These are phyloP conservation scores for Congeria kusceri DNA, from an alignment of 2,888 invertebrate species.

Conservation along the genomic window DNA sequence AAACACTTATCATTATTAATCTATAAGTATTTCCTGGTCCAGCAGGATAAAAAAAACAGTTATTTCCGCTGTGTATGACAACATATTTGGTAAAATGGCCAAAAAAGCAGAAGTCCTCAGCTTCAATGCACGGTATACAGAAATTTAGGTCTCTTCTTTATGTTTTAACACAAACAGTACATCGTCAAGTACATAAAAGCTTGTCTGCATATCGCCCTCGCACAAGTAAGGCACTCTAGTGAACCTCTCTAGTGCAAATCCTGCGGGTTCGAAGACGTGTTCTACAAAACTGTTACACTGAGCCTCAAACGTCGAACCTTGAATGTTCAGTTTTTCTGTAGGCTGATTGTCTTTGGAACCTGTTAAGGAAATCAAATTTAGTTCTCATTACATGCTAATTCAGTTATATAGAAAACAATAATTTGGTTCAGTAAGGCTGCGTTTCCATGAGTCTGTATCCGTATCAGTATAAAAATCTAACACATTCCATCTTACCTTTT, in stretches of 20 bases:
- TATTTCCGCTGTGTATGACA: too few relatives aligned
- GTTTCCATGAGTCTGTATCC: too few relatives aligned
- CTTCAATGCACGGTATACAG: too few relatives aligned
- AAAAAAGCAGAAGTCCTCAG: too few relatives aligned
- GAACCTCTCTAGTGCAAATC: conserved; percentile 93
- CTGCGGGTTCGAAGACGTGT: conserved; percentile 88
- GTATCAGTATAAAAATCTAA: too few relatives aligned
- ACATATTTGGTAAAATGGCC: too few relatives aligned
- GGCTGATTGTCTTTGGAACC: conserved; percentile 88
- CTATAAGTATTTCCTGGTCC: too few relatives aligned
- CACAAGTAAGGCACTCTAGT: conserved; percentile 97
- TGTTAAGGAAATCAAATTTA: conserved; percentile 86
- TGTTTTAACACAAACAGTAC: conserved; percentile 90
- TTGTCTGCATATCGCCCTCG: conserved; percentile 95
- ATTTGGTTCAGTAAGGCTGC: too few relatives aligned
- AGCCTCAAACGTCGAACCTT: conserved; percentile 86
- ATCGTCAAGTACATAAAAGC: conserved; percentile 94
- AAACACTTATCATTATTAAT: too few relatives aligned
- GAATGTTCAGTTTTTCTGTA: conserved; percentile 82
- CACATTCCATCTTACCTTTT: too few relatives aligned
- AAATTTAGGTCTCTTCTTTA: too few relatives aligned
- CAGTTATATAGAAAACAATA: background rate
- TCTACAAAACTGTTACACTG: conserved; percentile 91
- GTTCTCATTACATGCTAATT: background rate
- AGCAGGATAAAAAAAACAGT: too few relatives aligned